Base-by-base conservation (phyloP, 1,140 invertebrate species). In the Mya arenaria region DNA sequence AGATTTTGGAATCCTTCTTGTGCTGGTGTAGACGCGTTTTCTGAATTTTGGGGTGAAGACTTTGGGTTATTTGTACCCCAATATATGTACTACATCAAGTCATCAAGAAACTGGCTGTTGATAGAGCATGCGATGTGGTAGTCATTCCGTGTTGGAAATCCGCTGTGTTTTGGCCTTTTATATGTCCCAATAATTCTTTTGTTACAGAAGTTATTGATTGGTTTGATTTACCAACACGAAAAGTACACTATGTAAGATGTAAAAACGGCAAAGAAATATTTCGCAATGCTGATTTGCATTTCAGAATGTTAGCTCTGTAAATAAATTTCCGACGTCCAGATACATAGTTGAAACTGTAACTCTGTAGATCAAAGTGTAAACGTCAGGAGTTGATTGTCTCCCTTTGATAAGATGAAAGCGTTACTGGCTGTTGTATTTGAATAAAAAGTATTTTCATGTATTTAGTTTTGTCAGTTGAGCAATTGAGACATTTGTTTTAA, bases 251-350 rank as follows among this genome's bases (percentile, higher is more conserved):
- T 69, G 19, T 17, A 8, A 6, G 4, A 37, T 74, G 71, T 60
- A 34, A 34, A 37, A 74, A 60, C 23, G 71, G 56, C 10, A 74
- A 74, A 41, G 71, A 55, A 2, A 74, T 74, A 5, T 74, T 74
- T 41, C 48, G 71, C 23, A 74, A 74, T 60, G 19, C 28, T 4
- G 55, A 74, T 74, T 60, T 74, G 6, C 32, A 58, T 30, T 72
- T 72, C 30, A 4, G 23, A 19, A 69, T 44, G 65, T 25, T 69
- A 8, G 65, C 65, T 39, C 23, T 37, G 34, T 10, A 69, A 4
- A 28, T 30, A 19, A 30, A 10, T 28, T 63, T 30, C 28, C 32
- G 28, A 10, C 8, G 25, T 60, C 8, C 28, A 19, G 17, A 8
- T 60, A n/a, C 25, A n/a, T 15, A 60, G 17, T 13, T 10, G 10